Conservation (phyloP, 2,888 invertebrate species). For the Ditula angustiorana region DNA sequence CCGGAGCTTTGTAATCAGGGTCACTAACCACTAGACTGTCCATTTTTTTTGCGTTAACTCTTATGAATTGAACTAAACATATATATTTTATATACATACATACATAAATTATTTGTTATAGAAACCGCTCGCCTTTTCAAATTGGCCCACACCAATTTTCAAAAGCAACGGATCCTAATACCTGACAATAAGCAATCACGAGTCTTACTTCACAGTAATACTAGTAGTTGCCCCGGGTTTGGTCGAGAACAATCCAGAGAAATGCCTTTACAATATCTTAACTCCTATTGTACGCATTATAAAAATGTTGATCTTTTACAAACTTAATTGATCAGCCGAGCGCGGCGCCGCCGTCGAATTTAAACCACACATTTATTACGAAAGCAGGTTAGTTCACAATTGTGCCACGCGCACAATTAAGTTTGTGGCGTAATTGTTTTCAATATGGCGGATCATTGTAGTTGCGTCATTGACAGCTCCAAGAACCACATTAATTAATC, state of each 20-base stretch:
- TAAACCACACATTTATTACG: not conserved
- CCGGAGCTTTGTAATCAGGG: no score
- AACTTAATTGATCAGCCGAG: not conserved
- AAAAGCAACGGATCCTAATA: constrained; percentile 33
- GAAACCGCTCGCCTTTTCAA: not conserved
- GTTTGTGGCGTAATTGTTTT: constrained; percentile 11
- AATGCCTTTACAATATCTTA: constrained; percentile 16
- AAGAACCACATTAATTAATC: not conserved
- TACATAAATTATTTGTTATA: not conserved
- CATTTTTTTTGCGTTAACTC: no score
- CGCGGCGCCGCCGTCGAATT: not conserved
- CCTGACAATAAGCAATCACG: constrained; percentile 60
- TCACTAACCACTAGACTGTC: no score
- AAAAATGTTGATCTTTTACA: not conserved
- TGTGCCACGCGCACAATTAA: not conserved
- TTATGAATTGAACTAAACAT: no score
- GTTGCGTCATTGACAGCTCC: constrained; percentile 12
- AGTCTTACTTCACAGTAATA: constrained; percentile 49
- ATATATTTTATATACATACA: no score
- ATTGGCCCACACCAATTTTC: constrained; percentile 40
- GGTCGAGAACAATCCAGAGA: constrained; percentile 42
- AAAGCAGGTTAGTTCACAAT: not conserved
- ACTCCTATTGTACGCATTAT: not conserved
- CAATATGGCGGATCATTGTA: constrained; percentile 2
- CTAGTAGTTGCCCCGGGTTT: constrained; percentile 56